These are phyloP conservation scores for Globodera rostochiensis DNA, from an alignment of 1,140 invertebrate genomes.

Conservation along the genomic window DNA sequence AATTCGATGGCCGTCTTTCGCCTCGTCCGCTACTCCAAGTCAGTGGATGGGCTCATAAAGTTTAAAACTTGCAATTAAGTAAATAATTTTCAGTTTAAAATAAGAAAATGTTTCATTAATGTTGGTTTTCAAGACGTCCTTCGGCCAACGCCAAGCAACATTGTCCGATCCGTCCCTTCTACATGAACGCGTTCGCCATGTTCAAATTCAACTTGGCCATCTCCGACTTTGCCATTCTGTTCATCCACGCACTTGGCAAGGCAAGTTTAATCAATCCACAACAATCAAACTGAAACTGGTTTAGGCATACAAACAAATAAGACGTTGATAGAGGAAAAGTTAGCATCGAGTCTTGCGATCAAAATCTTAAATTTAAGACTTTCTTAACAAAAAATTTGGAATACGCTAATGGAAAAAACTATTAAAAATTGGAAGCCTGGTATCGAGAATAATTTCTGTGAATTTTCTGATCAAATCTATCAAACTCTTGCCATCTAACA, in stretches of 20 bases:
- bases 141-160: not conserved
- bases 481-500: too few relatives aligned
- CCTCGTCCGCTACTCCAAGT: constrained; percentile 48
- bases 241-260: constrained; percentile 57
- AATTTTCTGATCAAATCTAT: too few relatives aligned
- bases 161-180: constrained; percentile 44
- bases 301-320: too few relatives aligned
- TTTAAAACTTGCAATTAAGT: not conserved
- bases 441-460: too few relatives aligned
- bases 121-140: not conserved
- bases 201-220: constrained; percentile 58
- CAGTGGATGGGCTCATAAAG: not conserved
- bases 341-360: too few relatives aligned
- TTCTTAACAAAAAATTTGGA: too few relatives aligned
- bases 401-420: too few relatives aligned
- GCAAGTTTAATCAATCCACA: constrained; percentile 20
- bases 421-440: too few relatives aligned
- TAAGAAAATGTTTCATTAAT: not conserved
- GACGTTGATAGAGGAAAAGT: too few relatives aligned
- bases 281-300: too few relatives aligned
- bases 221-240: constrained; percentile 58
- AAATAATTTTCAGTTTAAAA: not conserved
- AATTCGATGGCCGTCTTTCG: constrained; percentile 46
- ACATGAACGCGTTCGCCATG: constrained; percentile 51
- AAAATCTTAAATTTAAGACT: too few relatives aligned